Conservation (phyloP, 2,113 vertebrate species). For the Physeter macrocephalus region DNA sequence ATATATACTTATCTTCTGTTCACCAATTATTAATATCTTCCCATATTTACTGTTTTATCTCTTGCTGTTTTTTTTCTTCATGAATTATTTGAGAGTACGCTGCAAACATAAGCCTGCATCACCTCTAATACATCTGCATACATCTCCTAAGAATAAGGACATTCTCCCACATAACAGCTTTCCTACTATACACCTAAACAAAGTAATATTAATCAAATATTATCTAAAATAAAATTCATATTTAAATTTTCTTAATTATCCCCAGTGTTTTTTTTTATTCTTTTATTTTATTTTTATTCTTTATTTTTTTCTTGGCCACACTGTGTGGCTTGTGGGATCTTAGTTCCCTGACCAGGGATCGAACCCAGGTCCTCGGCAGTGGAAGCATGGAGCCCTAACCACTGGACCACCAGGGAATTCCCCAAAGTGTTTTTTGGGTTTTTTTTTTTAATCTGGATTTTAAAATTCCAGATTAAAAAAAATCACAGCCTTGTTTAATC, state of each 20-base stretch:
- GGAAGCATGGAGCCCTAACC: no score
- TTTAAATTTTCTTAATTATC: background rate
- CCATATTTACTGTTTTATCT: background rate
- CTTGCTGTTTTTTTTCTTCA: background rate
- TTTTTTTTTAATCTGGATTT: background rate
- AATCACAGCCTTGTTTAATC: background rate
- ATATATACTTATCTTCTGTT: background rate
- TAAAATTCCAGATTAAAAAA: background rate
- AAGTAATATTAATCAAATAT: background rate
- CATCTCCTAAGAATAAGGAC: constrained; percentile 4
- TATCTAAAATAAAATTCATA: background rate
- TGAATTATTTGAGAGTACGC: background rate
- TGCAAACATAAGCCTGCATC: background rate
- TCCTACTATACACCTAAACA: background rate
- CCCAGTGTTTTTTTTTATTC: background rate
- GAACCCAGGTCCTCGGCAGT: no score
- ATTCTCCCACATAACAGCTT: background rate
- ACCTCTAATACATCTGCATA: background rate
- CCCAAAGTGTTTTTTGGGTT: no score
- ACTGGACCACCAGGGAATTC: no score
- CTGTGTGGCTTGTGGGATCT: no score
- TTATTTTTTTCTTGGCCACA: no score
- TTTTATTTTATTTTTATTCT: no score
- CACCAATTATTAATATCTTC: background rate
- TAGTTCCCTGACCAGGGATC: no score